A percentile compares a stretch with the other conserved stretches of the same genome.
These are phyloP conservation scores for Mercenaria mercenaria DNA, from an alignment of 1,140 invertebrate species.

Conservation along the genomic window DNA sequence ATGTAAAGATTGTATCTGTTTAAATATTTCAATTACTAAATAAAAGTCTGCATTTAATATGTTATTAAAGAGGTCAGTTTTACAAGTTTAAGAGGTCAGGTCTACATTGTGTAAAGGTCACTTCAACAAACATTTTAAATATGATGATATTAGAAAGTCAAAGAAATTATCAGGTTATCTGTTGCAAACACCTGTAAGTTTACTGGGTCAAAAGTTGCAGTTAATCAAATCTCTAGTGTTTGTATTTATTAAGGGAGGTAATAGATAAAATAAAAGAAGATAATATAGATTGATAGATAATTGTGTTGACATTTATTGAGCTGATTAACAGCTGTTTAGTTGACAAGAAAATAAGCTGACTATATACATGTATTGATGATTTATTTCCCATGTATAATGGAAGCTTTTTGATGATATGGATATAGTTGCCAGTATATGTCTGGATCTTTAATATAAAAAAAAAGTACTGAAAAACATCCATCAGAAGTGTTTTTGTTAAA, in stretches of 20 bases:
- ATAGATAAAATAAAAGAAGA: not conserved
- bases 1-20: not conserved
- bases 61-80: not conserved
- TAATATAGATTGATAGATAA: not conserved
- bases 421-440: too few species aligned
- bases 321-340: too few species aligned
- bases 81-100: not conserved
- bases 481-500: too few species aligned
- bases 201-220: not conserved
- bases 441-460: too few species aligned
- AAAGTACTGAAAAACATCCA: too few species aligned
- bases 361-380: too few species aligned
- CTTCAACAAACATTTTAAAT: not conserved
- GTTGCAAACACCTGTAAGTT: not conserved
- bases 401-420: too few species aligned
- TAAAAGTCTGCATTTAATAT: not conserved
- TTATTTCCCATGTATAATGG: too few species aligned
- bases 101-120: not conserved
- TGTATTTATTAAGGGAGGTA: not conserved
- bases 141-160: not conserved
- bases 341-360: too few species aligned
- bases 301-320: too few species aligned
- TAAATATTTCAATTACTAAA: not conserved
- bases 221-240: not conserved
- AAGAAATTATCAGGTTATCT: not conserved